Evolutionary conservation across 2,113 vertebrate species (phyloP), one percentile per base, ranked within the genome.

Genomic region (Cercocebus atys): DNA sequence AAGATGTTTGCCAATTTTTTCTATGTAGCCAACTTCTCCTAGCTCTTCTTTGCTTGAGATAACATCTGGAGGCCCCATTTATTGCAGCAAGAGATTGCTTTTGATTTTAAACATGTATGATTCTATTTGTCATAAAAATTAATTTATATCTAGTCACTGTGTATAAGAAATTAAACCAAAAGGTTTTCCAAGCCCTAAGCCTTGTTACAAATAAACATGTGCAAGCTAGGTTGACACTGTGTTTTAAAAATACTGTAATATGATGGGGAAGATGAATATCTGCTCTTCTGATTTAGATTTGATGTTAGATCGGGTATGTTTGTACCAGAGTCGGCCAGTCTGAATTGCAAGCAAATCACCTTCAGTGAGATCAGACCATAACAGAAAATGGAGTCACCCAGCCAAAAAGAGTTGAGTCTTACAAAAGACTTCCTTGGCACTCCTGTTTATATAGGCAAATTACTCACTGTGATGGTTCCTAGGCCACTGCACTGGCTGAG

Each of bases 361-460:
- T 86, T 94, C 23, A 0, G 47, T 96, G 50, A 90, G 66, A 98
- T 97, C 96, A 90, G 47, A 95, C 81, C 79, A 91, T 47, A 73
- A 57, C 0, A 9, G 95, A 47, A 95, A 98, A 96, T 84, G 64
- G 97, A 97, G 88, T 87, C 90, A 88, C 90, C 27, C 43, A 90
- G 93, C 76, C 73, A 96, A 98, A 97, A 89, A 43, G 87, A 98
- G 43, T 88, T 68, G 57, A 94, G 73, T 23, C 93, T 97, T 96
- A 94, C 85, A 96, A 89, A 82, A 97, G 87, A 78, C 5, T 92
- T 98, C 88, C 95, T 64, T 13, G 10, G 12, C 88, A 52, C 25
- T 27, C 64, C 32, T 95, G 91, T 98, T 98, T 96, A 92, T 94
- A 81, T 55, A 96, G 94, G 76, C 80, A 97, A 96, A 98, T 97